Evolutionary conservation across 2,113 vertebrate genomes (phyloP).

Genomic region (Caranx melampygus): DNA sequence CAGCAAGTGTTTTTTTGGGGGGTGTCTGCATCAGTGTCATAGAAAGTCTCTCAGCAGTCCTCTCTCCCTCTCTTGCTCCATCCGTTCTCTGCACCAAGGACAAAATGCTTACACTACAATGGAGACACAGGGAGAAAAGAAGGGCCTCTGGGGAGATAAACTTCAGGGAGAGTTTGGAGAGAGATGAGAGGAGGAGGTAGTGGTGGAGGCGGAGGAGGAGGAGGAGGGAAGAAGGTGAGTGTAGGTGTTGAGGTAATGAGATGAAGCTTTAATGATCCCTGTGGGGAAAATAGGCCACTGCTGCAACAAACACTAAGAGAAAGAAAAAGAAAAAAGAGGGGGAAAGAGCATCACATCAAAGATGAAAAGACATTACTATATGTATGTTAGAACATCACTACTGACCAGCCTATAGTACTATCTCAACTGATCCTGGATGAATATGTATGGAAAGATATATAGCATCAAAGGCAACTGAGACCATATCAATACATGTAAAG

Average conservation of each 20-base stretch:
- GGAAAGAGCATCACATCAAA: not conserved
- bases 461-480: not conserved
- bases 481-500: not conserved
- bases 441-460: no score
- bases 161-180: slow-evolving; percentile 70
- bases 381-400: not conserved
- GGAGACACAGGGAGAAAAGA: slow-evolving; percentile 44
- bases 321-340: not conserved
- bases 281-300: slow-evolving; percentile 71
- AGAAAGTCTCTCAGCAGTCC: slow-evolving; percentile 49
- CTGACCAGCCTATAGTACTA: not conserved
- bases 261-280: slow-evolving; percentile 77
- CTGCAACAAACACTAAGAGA: slow-evolving; percentile 53
- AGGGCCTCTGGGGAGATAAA: slow-evolving; percentile 68
- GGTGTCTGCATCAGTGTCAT: slow-evolving; percentile 44
- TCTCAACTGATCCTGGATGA: no score
- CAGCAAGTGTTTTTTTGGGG: slow-evolving; percentile 31
- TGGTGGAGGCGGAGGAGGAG: slow-evolving; percentile 45
- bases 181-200: slow-evolving; percentile 53
- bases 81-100: slow-evolving; percentile 67
- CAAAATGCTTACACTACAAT: slow-evolving; percentile 72
- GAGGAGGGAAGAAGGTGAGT: slow-evolving; percentile 62
- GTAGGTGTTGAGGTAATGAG: slow-evolving; percentile 71
- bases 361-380: not conserved
- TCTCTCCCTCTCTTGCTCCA: slow-evolving; percentile 25